A percentile compares a stretch with the other conserved stretches of the same genome.
These are phyloP conservation scores for Caenorhabditis imperialis DNA, from an alignment of 2,888 invertebrate genomes.

Conservation along the genomic window DNA sequence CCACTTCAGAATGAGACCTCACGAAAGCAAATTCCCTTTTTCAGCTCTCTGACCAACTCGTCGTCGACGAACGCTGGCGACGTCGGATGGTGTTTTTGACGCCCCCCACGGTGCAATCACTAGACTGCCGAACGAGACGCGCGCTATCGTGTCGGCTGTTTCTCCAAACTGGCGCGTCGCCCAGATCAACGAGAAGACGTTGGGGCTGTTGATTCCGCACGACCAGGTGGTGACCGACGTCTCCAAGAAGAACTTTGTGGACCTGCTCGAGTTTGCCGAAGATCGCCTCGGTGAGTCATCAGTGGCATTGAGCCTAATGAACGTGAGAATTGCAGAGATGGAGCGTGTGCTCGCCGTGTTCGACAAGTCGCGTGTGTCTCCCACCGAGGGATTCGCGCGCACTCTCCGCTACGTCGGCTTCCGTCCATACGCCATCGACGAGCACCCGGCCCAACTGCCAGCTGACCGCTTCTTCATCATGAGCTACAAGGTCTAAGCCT, in stretches of 20 bases:
- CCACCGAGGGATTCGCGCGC: conserved; percentile 63
- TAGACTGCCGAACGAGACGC: conserved; percentile 32
- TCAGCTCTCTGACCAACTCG: conserved; percentile 27
- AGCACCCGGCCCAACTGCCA: conserved; percentile 53
- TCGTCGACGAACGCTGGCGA: conserved; percentile 49
- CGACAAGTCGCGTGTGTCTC: conserved; percentile 50
- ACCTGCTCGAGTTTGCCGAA: conserved; percentile 65
- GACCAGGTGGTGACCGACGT: conserved; percentile 59
- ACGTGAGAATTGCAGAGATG: conserved; percentile 58
- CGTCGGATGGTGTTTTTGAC: conserved; percentile 70
- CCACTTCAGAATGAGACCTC: background rate
- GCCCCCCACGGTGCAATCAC: conserved; percentile 52
- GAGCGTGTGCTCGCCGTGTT: conserved; percentile 62
- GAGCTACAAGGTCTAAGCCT: conserved; percentile 64
- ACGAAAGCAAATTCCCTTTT: conserved; percentile 2
- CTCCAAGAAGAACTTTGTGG: conserved; percentile 63
- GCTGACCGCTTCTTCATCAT: conserved; percentile 63
- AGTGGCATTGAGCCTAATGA: too few relatives aligned
- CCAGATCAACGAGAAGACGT: conserved; percentile 48
- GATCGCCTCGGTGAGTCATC: conserved; percentile 58
- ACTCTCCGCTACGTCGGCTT: conserved; percentile 69
- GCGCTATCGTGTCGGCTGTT: conserved; percentile 50
- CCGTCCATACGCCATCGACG: conserved; percentile 62
- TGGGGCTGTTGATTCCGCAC: conserved; percentile 59
- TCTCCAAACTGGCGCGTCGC: conserved; percentile 62